Conservation (phyloP, 2,797 vertebrate genomes). For the Brachyalestes nurse region DNA sequence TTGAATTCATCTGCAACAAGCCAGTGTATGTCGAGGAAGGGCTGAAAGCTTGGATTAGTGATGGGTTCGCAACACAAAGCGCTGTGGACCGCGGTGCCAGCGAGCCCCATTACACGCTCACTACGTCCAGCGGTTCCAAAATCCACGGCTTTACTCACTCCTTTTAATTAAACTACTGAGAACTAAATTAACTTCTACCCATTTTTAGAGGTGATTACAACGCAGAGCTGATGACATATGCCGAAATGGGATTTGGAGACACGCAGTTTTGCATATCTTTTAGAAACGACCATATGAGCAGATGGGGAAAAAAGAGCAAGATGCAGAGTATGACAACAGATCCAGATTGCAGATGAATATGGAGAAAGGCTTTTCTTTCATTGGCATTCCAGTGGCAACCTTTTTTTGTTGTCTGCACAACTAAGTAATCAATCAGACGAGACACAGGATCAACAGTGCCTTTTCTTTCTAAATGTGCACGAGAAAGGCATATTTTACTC, state of each 20-base stretch:
- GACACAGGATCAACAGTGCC: neutral
- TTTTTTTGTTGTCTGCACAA: constrained; percentile 6
- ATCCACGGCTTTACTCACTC: constrained; percentile 69
- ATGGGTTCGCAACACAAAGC: constrained; percentile 46
- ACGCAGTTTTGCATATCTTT: constrained; percentile 1
- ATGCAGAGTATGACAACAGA: constrained; percentile 4
- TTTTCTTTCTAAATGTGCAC: constrained; percentile 13
- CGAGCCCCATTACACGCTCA: constrained; percentile 65
- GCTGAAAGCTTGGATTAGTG: constrained; percentile 50
- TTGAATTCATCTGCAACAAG: constrained; percentile 39
- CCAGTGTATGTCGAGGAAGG: constrained; percentile 24
- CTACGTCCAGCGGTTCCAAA: constrained; percentile 63
- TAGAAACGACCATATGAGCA: constrained; percentile 7
- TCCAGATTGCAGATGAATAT: constrained; percentile 45
- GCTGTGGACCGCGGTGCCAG: constrained; percentile 51
- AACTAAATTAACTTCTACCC: constrained; percentile 65
- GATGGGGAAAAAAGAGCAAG: neutral
- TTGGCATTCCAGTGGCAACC: neutral
- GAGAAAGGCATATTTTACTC: neutral
- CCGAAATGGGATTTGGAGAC: constrained; percentile 22
- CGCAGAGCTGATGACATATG: constrained; percentile 32
- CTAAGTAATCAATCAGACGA: constrained; percentile 39
- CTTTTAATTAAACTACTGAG: constrained; percentile 75
- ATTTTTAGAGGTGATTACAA: constrained; percentile 48
- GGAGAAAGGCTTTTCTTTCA: constrained; percentile 19